phyloP scores from a whole-genome alignment of 1,140 invertebrate genomes.

The Drepana arcuata region DNA sequence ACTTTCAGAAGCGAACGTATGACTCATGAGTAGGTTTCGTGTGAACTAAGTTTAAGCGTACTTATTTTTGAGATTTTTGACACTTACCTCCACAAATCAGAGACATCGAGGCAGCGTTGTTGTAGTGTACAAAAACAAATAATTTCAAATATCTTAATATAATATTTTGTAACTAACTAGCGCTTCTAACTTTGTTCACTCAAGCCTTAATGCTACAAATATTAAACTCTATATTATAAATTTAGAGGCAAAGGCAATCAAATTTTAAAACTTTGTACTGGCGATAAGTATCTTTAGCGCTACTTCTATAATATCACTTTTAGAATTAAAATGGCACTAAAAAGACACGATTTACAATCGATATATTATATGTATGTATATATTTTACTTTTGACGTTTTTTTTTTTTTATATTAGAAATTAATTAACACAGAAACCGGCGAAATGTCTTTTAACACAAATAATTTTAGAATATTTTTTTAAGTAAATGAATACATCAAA shows the following conservation, averaged over 20 bases:
- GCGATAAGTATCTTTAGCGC: conserved; percentile 40
- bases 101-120: conserved; percentile 43
- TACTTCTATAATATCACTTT: conserved; percentile 37
- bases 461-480: too few relatives aligned
- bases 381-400: too few relatives aligned
- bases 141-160: conserved; percentile 21
- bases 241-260: conserved; percentile 60
- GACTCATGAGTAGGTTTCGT: too few relatives aligned
- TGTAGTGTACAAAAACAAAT: conserved; percentile 25
- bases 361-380: too few relatives aligned
- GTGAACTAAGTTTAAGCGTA: too few relatives aligned
- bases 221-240: too few relatives aligned
- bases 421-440: conserved; percentile 23
- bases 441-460: conserved; percentile 22
- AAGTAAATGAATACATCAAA: conserved; percentile 62
- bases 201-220: too few relatives aligned
- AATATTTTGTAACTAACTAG: conserved; percentile 41
- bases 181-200: conserved; percentile 42
- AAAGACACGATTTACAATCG: conserved; percentile 67
- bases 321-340: conserved; percentile 60
- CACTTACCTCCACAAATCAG: conserved; percentile 64
- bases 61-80: too few relatives aligned
- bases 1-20: too few relatives aligned
- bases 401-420: too few relatives aligned
- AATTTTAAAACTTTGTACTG: conserved; percentile 67